phyloP scores from a whole-genome alignment of 2,113 vertebrate genomes.

The Mola mola region DNA sequence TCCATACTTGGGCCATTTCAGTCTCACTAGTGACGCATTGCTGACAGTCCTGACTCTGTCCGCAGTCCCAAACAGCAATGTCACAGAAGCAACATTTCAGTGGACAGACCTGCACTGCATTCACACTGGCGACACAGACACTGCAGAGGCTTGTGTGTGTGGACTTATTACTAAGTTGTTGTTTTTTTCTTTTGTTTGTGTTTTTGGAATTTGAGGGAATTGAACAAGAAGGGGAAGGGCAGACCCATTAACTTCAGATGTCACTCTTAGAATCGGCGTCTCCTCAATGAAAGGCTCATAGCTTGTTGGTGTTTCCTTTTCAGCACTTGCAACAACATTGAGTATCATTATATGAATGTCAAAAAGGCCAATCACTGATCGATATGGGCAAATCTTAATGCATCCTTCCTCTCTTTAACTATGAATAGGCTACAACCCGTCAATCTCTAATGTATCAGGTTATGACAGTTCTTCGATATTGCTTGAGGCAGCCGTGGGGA shows the following conservation, averaged over 20 bases:
- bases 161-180: slow-evolving; percentile 33
- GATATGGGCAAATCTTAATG: slow-evolving; percentile 53
- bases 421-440: slow-evolving; percentile 65
- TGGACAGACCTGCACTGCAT: slow-evolving; percentile 12
- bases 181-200: slow-evolving; percentile 34
- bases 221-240: slow-evolving; percentile 14
- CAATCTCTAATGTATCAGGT: slow-evolving; percentile 75
- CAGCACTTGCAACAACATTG: background rate
- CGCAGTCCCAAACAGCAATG: slow-evolving; percentile 1
- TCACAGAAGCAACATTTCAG: slow-evolving; percentile 39
- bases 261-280: slow-evolving; percentile 19
- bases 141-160: slow-evolving; percentile 1
- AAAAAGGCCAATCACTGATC: slow-evolving; percentile 51
- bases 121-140: slow-evolving; percentile 21
- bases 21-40: slow-evolving; percentile 36
- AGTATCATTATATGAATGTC: slow-evolving; percentile 33
- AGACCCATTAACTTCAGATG: slow-evolving; percentile 45
- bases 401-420: slow-evolving; percentile 59
- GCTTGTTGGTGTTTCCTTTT: slow-evolving; percentile 45
- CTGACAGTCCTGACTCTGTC: slow-evolving; percentile 40
- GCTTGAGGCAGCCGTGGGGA: slow-evolving; percentile 52
- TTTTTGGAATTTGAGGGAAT: background rate
- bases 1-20: slow-evolving; percentile 54
- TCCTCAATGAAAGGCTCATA: slow-evolving; percentile 10
- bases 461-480: slow-evolving; percentile 74